phyloP scores from a whole-genome alignment of 2,888 invertebrate genomes.

The Pristionchus entomophagus region DNA sequence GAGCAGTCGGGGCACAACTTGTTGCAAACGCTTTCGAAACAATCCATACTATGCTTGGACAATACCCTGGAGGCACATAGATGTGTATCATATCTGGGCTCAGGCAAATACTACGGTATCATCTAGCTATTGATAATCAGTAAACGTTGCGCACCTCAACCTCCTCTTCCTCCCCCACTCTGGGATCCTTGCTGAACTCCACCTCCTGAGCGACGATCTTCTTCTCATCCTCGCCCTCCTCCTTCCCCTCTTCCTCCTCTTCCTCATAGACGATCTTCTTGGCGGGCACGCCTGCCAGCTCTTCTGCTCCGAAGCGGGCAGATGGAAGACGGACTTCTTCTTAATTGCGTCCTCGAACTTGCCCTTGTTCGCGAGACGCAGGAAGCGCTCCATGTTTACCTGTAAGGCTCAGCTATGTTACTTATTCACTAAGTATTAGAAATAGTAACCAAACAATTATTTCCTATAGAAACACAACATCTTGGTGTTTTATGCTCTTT shows the following conservation, averaged over 20 bases:
- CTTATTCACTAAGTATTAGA: too few species aligned
- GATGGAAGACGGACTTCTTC: slow-evolving; percentile 46
- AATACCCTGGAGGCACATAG: too few species aligned
- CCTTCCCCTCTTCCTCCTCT: not conserved
- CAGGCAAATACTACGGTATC: too few species aligned
- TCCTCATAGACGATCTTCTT: not conserved
- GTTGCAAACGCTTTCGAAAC: too few species aligned
- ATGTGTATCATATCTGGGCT: too few species aligned
- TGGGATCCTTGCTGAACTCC: slow-evolving; percentile 45
- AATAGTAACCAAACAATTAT: too few species aligned
- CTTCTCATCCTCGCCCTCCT: slow-evolving; percentile 49
- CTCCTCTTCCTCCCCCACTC: slow-evolving; percentile 48
- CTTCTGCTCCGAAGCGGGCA: slow-evolving; percentile 48
- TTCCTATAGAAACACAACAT: too few species aligned
- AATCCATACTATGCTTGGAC: too few species aligned
- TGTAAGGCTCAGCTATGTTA: slow-evolving; percentile 45
- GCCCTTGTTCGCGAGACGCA: slow-evolving; percentile 62
- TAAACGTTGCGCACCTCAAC: not conserved
- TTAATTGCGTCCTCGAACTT: not conserved
- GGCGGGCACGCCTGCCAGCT: not conserved
- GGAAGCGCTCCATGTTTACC: slow-evolving; percentile 74
- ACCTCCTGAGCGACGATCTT: slow-evolving; percentile 39
- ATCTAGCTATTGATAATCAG: too few species aligned
- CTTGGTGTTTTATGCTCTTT: not conserved
- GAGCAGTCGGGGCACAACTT: too few species aligned